A percentile compares a stretch with the other conserved stretches of the same genome.
phyloP scores from a whole-genome alignment of 1,140 invertebrate species.

The Drosophila tropicalis region DNA sequence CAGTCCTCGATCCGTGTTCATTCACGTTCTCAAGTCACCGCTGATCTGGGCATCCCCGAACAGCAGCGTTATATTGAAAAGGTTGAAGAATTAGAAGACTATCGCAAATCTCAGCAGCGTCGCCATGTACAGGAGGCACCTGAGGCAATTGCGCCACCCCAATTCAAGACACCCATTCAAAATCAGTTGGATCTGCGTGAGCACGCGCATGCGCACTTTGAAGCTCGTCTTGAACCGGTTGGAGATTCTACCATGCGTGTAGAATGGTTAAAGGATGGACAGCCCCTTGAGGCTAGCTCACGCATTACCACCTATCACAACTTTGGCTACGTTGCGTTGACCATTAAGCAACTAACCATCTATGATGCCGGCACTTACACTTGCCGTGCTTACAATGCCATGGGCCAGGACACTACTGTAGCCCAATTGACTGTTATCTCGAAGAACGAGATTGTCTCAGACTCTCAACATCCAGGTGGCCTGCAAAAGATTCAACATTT shows the following conservation, averaged over 20 bases:
- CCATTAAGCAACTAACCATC: constrained; percentile 95
- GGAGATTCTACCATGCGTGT: constrained; percentile 95
- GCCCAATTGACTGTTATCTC: constrained; percentile 94
- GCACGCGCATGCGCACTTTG: constrained; percentile 97
- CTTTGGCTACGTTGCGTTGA: constrained; percentile 98
- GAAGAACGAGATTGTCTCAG: constrained; percentile 92
- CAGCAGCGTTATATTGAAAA: constrained; percentile 96
- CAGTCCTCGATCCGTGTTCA: constrained; percentile 91
- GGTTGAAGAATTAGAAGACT: constrained; percentile 96
- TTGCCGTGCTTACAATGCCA: constrained; percentile 93
- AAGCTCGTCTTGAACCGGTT: constrained; percentile 96
- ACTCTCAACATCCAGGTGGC: constrained; percentile 93
- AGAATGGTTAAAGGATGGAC: constrained; percentile 98
- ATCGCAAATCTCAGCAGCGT: constrained; percentile 90
- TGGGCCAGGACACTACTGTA: constrained; percentile 94
- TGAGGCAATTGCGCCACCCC: constrained; percentile 91
- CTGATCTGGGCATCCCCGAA: constrained; percentile 94
- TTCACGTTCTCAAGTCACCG: constrained; percentile 90
- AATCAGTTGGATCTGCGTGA: constrained; percentile 95
- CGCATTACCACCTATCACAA: constrained; percentile 97
- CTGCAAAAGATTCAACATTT: constrained; percentile 94
- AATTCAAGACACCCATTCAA: constrained; percentile 96
- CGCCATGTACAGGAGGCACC: constrained; percentile 90
- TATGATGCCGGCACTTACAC: constrained; percentile 96
- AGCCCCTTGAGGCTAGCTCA: constrained; percentile 94